Evolutionary conservation across 2,113 vertebrate species (phyloP).

Genomic region (Camelus dromedarius): DNA sequence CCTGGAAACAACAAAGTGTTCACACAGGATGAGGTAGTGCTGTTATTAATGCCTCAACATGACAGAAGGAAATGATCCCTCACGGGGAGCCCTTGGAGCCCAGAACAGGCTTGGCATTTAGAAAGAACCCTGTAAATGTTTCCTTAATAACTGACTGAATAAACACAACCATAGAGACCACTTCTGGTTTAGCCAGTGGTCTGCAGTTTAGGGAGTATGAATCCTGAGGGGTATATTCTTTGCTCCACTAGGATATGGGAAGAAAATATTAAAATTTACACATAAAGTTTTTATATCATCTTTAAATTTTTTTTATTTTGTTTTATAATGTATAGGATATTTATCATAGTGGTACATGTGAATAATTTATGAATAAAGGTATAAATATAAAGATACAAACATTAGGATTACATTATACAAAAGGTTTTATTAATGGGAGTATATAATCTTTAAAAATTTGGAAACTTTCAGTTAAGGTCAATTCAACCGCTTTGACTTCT

Average conservation of each 20-base stretch:
- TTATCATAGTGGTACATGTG: not conserved
- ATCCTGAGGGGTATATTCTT: not conserved
- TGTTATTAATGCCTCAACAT: not conserved
- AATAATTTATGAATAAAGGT: constrained; percentile 35
- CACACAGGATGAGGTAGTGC: not conserved
- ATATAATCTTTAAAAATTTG: not conserved
- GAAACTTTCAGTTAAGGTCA: not conserved
- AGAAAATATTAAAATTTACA: constrained; percentile 49
- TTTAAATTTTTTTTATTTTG: not conserved
- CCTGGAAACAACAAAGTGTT: not conserved
- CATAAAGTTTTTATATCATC: not conserved
- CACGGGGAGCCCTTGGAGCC: not conserved
- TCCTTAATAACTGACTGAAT: not conserved
- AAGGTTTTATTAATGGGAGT: not conserved
- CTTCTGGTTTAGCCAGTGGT: not conserved
- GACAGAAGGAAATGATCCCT: not conserved
- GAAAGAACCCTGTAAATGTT: not conserved
- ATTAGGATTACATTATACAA: constrained; percentile 1
- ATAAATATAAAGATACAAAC: not conserved
- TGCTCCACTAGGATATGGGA: not conserved
- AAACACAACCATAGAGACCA: not conserved
- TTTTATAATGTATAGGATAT: not conserved
- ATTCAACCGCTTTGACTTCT: not conserved
- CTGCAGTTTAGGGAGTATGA: not conserved
- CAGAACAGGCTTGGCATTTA: not conserved